Evolutionary conservation across 2,113 vertebrate genomes (phyloP).

Genomic region (Callorhinus ursinus): DNA sequence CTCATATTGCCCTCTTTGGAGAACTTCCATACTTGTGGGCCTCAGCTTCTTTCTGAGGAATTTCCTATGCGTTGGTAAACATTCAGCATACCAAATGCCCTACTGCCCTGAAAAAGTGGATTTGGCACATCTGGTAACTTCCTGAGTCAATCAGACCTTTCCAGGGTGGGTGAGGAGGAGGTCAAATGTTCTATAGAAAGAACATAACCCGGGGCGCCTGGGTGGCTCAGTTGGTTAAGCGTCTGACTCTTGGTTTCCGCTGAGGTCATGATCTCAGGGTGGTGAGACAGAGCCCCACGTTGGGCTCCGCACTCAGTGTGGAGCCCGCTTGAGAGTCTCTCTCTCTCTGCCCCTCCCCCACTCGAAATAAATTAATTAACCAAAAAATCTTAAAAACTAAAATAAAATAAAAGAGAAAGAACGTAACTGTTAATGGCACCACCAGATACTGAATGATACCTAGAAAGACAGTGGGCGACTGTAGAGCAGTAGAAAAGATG

Average conservation of each 20-base stretch:
- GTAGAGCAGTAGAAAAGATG: neutral
- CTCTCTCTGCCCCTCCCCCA: neutral
- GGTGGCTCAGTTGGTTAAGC: neutral
- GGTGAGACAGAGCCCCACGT: neutral
- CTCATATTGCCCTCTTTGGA: neutral
- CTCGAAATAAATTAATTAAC: neutral
- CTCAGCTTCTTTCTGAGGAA: neutral
- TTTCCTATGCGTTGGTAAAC: neutral
- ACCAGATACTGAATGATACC: neutral
- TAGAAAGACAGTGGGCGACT: neutral
- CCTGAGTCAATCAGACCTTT: neutral
- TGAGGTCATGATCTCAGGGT: neutral
- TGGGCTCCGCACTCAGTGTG: neutral
- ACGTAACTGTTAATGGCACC: no score
- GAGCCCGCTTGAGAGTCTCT: neutral
- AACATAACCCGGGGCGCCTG: neutral
- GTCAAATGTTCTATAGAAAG: neutral
- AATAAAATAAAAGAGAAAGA: neutral
- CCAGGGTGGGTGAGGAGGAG: neutral
- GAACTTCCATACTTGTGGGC: neutral
- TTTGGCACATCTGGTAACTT: neutral
- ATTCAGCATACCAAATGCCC: no score
- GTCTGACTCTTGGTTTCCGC: neutral
- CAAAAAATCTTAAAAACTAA: neutral
- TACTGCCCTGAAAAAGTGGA: neutral